Conservation (phyloP, 2,797 vertebrate species). For the Acipenser ruthenus region DNA sequence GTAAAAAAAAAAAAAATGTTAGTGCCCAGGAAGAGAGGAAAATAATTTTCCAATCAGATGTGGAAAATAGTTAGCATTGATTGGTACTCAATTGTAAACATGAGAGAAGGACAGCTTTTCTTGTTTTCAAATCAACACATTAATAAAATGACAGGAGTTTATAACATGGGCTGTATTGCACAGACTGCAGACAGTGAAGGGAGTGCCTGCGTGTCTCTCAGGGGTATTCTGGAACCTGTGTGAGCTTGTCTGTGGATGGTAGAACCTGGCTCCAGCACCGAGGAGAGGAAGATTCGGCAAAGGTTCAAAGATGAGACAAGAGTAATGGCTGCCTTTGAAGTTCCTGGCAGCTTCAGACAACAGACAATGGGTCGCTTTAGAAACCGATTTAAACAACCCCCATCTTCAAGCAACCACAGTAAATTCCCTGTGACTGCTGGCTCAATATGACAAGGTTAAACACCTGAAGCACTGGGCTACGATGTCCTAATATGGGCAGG, state of each 20-base stretch:
- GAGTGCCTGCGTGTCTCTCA: too few relatives aligned
- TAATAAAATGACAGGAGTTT: too few relatives aligned
- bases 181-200: too few relatives aligned
- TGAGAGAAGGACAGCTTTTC: too few relatives aligned
- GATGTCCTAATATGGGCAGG: constrained; percentile 25
- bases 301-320: constrained; percentile 55
- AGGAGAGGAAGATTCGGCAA: constrained; percentile 33
- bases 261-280: neutral
- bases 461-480: constrained; percentile 37
- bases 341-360: constrained; percentile 52
- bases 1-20: too few relatives aligned
- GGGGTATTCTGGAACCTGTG: too few relatives aligned
- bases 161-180: too few relatives aligned
- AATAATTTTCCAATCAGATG: too few relatives aligned
- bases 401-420: constrained; percentile 6
- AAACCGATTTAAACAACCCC: constrained; percentile 12
- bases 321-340: constrained; percentile 48
- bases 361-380: constrained; percentile 56
- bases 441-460: constrained; percentile 59
- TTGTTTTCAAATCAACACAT: too few relatives aligned
- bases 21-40: too few relatives aligned
- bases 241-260: neutral
- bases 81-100: too few relatives aligned
- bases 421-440: constrained; percentile 38
- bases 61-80: too few relatives aligned